A percentile compares a stretch with the other conserved stretches of the same genome.
Evolutionary conservation across 2,888 invertebrate genomes (phyloP).

Genomic region (Sarcophaga carnaria): DNA sequence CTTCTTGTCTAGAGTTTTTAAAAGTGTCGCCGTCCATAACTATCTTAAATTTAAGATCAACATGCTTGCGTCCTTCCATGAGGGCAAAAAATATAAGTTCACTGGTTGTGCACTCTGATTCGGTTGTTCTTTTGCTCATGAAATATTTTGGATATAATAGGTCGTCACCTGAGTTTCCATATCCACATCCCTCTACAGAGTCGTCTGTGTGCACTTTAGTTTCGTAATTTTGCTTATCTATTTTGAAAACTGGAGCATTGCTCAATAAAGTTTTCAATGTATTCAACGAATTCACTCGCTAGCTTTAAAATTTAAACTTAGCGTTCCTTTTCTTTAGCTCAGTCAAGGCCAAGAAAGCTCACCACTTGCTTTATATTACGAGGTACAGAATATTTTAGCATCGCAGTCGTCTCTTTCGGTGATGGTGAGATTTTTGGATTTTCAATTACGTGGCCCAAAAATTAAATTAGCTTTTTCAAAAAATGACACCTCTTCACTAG

Average conservation of each 20-base stretch:
- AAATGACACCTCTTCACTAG: slow-evolving; percentile 62
- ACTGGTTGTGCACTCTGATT: slow-evolving; percentile 48
- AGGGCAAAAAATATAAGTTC: slow-evolving; percentile 59
- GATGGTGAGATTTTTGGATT: no score
- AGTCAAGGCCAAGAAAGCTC: background rate
- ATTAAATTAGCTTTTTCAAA: slow-evolving; percentile 45
- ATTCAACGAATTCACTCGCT: slow-evolving; percentile 58
- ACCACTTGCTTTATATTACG: no score
- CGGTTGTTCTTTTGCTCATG: slow-evolving; percentile 62
- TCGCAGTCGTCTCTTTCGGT: no score
- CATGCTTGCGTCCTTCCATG: slow-evolving; percentile 66
- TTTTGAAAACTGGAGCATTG: slow-evolving; percentile 58
- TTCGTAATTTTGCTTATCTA: slow-evolving; percentile 57
- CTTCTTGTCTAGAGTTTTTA: slow-evolving; percentile 65
- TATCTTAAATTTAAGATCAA: slow-evolving; percentile 66
- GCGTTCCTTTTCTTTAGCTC: slow-evolving; percentile 47
- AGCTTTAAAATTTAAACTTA: slow-evolving; percentile 26
- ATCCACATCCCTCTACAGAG: slow-evolving; percentile 66
- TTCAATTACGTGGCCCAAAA: slow-evolving; percentile 46
- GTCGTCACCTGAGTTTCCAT: slow-evolving; percentile 50
- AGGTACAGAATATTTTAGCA: no score
- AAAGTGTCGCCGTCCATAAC: slow-evolving; percentile 69
- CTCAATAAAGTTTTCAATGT: slow-evolving; percentile 54
- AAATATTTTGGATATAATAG: slow-evolving; percentile 63
- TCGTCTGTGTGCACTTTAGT: slow-evolving; percentile 55